Evolutionary conservation across 2,113 vertebrate genomes (phyloP).

Genomic region (Otocyon megalotis): DNA sequence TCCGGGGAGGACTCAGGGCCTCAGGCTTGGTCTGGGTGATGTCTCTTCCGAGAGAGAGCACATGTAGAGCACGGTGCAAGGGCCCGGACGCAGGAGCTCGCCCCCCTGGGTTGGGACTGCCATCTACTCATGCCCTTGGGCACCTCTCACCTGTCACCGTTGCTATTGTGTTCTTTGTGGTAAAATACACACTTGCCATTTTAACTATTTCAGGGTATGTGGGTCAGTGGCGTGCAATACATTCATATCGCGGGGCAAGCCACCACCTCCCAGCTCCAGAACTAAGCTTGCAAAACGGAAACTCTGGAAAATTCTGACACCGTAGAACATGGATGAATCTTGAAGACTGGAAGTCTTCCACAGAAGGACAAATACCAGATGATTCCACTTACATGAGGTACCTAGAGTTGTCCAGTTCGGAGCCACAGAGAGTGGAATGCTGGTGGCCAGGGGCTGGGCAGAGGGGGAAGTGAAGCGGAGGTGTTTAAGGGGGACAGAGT

Average conservation of each 20-base stretch:
- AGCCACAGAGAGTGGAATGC: neutral
- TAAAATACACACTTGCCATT: neutral
- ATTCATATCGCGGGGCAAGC: neutral
- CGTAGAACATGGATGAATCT: neutral
- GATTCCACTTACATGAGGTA: no score
- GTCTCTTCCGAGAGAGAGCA: neutral
- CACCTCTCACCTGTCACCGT: neutral
- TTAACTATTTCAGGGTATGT: neutral
- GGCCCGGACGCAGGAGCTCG: fast-evolving
- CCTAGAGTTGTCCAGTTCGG: neutral
- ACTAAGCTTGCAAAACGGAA: neutral
- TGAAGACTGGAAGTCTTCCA: neutral
- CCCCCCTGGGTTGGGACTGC: neutral
- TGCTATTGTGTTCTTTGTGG: neutral
- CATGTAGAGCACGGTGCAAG: neutral
- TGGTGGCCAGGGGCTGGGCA: neutral
- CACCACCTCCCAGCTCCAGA: neutral
- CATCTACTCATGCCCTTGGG: neutral
- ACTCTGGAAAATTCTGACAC: neutral
- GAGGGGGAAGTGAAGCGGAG: fast-evolving
- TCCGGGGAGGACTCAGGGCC: neutral
- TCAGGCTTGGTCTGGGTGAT: neutral
- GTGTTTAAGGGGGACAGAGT: neutral
- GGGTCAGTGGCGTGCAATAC: no score
- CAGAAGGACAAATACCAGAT: neutral